These are phyloP conservation scores for Glossosoma conforme DNA, from an alignment of 1,140 invertebrate species.

Conservation along the genomic window DNA sequence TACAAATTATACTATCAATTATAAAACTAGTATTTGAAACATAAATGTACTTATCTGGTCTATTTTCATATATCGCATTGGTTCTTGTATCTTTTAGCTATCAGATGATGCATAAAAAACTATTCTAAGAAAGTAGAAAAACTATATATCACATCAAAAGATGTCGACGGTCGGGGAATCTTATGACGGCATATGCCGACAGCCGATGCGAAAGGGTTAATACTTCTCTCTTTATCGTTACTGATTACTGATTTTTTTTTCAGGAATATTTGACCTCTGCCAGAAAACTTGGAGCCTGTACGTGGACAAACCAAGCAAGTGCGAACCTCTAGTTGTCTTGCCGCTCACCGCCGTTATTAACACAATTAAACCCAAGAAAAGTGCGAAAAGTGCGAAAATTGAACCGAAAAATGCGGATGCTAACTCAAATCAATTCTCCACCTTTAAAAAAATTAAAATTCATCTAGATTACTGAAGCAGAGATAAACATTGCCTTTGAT, in stretches of 20 bases:
- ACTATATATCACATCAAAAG: background rate
- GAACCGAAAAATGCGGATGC: no score
- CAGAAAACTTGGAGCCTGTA: constrained; percentile 68
- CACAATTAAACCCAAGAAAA: no score
- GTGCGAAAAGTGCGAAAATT: no score
- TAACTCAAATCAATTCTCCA: no score
- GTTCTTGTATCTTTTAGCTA: background rate
- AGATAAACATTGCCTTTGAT: no score
- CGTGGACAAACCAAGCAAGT: constrained; percentile 59
- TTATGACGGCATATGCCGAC: background rate
- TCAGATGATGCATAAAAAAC: background rate
- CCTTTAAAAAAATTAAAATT: no score
- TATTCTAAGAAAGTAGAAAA: background rate
- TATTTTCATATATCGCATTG: no score
- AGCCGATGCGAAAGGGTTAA: background rate
- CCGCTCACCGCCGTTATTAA: no score
- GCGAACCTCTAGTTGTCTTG: constrained; percentile 59
- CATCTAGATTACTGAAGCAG: no score
- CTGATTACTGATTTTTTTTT: constrained; percentile 30
- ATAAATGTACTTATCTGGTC: no score
- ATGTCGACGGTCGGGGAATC: background rate
- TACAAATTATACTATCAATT: no score
- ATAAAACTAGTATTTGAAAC: no score
- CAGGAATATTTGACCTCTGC: constrained; percentile 67
- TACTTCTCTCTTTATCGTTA: background rate